phyloP scores from a whole-genome alignment of 2,888 invertebrate species.

The Amblyteles armatorius region DNA sequence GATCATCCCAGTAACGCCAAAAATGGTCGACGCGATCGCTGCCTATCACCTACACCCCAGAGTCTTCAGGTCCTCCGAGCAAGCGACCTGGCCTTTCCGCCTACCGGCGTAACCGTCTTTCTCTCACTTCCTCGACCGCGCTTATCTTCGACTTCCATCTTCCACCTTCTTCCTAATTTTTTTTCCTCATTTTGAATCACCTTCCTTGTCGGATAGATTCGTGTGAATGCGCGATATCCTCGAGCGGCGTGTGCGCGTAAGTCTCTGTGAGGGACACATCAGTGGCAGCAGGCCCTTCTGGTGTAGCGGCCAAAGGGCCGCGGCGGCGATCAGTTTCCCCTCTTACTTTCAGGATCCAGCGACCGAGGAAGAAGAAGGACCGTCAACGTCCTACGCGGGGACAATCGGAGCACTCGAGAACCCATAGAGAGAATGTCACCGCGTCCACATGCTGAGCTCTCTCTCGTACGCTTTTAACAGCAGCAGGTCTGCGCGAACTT shows the following conservation, averaged over 20 bases:
- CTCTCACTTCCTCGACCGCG: slow-evolving; percentile 35
- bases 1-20: slow-evolving; percentile 10
- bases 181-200: slow-evolving; percentile 19
- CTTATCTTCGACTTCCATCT: slow-evolving; percentile 53
- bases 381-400: slow-evolving; percentile 59
- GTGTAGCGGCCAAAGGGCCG: slow-evolving; percentile 53
- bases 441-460: slow-evolving; percentile 71
- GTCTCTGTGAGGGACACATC: slow-evolving; percentile 43
- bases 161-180: slow-evolving; percentile 27
- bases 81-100: background rate
- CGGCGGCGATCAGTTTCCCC: slow-evolving; percentile 30
- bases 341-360: slow-evolving; percentile 55
- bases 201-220: background rate
- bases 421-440: slow-evolving; percentile 78
- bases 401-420: slow-evolving; percentile 70
- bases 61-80: background rate
- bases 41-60: background rate
- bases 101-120: background rate
- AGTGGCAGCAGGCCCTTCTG: slow-evolving; percentile 47
- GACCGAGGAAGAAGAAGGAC: slow-evolving; percentile 50
- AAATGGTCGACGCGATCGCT: background rate
- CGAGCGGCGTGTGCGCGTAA: slow-evolving; percentile 24
- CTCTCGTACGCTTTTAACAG: slow-evolving; percentile 63
- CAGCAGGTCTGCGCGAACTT: slow-evolving; percentile 78
- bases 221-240: slow-evolving; percentile 29